A percentile compares a stretch with the other conserved stretches of the same genome.
Evolutionary conservation across 2,113 vertebrate genomes (phyloP).

Genomic region (Sylvicapra grimmia): DNA sequence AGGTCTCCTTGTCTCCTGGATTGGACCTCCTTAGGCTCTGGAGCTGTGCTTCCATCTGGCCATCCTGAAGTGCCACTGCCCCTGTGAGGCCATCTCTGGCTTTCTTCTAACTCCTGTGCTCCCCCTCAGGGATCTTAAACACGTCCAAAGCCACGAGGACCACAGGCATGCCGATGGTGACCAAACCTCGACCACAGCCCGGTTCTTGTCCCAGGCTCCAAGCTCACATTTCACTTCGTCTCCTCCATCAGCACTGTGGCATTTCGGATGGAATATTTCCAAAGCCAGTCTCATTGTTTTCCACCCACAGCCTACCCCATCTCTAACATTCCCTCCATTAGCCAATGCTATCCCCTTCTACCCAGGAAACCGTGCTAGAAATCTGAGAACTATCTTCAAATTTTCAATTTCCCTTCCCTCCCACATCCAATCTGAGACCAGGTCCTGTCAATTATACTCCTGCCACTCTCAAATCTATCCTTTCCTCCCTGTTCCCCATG

Average conservation of each 20-base stretch:
- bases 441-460: neutral
- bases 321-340: neutral
- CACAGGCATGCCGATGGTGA: neutral
- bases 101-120: neutral
- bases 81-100: neutral
- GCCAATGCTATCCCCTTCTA: neutral
- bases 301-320: neutral
- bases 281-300: neutral
- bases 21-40: neutral
- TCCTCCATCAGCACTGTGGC: neutral
- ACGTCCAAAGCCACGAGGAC: neutral
- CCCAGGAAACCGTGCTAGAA: neutral
- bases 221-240: neutral
- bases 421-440: conserved; percentile 27
- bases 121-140: neutral
- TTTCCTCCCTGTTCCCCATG: neutral
- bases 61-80: neutral
- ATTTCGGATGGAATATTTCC: neutral
- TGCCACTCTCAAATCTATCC: neutral
- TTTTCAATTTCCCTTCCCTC: conserved; percentile 50
- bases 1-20: neutral
- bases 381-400: conserved; percentile 24
- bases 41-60: neutral
- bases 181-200: neutral
- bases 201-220: neutral